Evolutionary conservation across 2,797 vertebrate species (phyloP), one percentile per base, ranked within the genome.

Genomic region (Galaxias olidus): DNA sequence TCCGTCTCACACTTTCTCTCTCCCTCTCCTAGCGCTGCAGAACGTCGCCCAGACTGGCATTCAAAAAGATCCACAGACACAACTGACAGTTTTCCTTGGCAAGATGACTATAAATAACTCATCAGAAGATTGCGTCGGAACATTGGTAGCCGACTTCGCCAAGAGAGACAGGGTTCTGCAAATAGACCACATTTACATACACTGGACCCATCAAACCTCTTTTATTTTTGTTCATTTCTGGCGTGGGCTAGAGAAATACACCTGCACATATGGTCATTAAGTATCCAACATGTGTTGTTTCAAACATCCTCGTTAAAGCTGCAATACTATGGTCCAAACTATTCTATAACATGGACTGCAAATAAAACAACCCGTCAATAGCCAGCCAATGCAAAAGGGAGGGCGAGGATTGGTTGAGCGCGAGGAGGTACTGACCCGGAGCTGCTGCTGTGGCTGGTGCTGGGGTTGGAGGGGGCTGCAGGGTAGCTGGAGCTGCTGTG

Each of bases 351-450:
- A 30, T 30, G 30, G 30, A 30, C 30, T 30, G 6, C 30, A 12
- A 44, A 12, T 4, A 15, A 49, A 49, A 49, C 15, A 1, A 13
- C 4, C 47, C 13, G 7, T 8, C 47, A 1, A 49, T 49, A 13
- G 15, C 47, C 47, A 49, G 47, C 13, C 13, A 49, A 49, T 49
- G 8, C 15, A 49, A 13, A 13, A 13, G 20, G 20, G 17, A 59
- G 15, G 19, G 8, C 15, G 49, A 50, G 13, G 17, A 10, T 11
- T 8, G 19, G 6, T 30, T 9, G n/a, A 17, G n/a, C n/a, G 15
- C 11, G 10, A 53, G 15, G 19, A 43, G 4, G 40, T 20, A 88
- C 95, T 93, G 74, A 98, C 97, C 94, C 93, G 15, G 92, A 90
- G 87, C 87, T 94, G 51, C 52, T 88, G 79, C 86, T 79, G 72